Conservation (phyloP, 2,113 vertebrate genomes). For the Chloropsis cyanopogon region DNA sequence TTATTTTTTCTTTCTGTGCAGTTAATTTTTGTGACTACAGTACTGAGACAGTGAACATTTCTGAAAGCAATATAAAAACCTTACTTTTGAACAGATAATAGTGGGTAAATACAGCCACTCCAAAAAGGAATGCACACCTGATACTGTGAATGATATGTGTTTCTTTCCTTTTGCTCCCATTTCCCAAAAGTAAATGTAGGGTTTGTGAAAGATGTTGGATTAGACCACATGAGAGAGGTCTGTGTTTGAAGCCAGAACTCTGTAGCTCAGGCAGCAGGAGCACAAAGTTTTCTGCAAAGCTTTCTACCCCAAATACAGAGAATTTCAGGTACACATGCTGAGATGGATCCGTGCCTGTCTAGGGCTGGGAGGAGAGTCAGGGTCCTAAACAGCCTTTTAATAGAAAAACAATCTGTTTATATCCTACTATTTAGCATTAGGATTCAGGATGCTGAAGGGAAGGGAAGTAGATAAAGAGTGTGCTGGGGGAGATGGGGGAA, state of each 20-base stretch:
- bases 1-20: not conserved
- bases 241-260: not conserved
- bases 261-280: not conserved
- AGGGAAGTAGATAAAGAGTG: too few species aligned
- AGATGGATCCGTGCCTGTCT: accelerated
- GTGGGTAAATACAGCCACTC: slow-evolving; percentile 42
- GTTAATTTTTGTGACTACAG: slow-evolving; percentile 64
- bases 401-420: not conserved
- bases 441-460: not conserved
- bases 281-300: not conserved
- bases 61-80: not conserved
- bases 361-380: not conserved
- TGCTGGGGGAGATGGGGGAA: too few species aligned
- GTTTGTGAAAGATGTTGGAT: not conserved
- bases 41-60: not conserved
- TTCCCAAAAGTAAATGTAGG: not conserved
- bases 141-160: slow-evolving; percentile 39
- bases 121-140: not conserved
- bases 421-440: not conserved
- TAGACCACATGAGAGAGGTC: not conserved
- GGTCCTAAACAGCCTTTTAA: not conserved
- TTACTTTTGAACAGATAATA: slow-evolving; percentile 45
- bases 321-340: not conserved
- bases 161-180: not conserved
- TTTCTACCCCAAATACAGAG: not conserved